Base-by-base conservation (phyloP, 2,113 vertebrate genomes). In the Gobius niger region DNA sequence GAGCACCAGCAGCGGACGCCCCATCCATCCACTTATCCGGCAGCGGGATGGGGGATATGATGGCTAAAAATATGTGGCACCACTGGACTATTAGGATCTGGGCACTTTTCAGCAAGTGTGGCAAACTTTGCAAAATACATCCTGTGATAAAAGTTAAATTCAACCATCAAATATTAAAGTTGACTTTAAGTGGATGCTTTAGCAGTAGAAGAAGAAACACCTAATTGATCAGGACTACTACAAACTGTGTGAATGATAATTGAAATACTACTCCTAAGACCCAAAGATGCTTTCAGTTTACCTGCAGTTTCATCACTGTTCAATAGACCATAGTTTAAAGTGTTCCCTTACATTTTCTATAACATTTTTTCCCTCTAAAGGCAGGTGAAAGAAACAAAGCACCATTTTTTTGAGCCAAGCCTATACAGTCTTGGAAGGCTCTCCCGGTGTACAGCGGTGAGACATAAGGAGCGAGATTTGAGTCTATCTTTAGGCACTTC, bases 1-100 rank as follows among this genome's bases (percentile, higher is more conserved):
- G 88, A 88, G 84, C 88, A 84, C 75, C 83, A 81, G 82, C 81
- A 88, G 83, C 73, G 74, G 72, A 88, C 82, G 73, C 85, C 54
- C 82, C 82, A 78, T 85, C 88, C 87, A 84, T 89, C 44, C 42
- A 60, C 57, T 87, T 80, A 85, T 87, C 70, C 66, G 7, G 84
- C 84, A 87, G 81, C 76, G 47, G 78, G 77, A 62, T 40, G 63
- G 77, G 59, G 69, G 65, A 74, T 81, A 73, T 52, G 78, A 5
- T 68, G 15, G 67, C 14, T 62, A 19, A 53, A 73, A 67, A 70
- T 63, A 63, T 68, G 46, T 14, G 18, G 15, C 72, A 75, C 73
- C 73, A 72, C 60, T 62, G 66, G 76, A 65, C 19, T 1, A 42
- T 67, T 67, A 63, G 70, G 79, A 72, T 66, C 53, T 75, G 76